phyloP scores from a whole-genome alignment of 2,888 invertebrate species.

The Orchestes rusci region DNA sequence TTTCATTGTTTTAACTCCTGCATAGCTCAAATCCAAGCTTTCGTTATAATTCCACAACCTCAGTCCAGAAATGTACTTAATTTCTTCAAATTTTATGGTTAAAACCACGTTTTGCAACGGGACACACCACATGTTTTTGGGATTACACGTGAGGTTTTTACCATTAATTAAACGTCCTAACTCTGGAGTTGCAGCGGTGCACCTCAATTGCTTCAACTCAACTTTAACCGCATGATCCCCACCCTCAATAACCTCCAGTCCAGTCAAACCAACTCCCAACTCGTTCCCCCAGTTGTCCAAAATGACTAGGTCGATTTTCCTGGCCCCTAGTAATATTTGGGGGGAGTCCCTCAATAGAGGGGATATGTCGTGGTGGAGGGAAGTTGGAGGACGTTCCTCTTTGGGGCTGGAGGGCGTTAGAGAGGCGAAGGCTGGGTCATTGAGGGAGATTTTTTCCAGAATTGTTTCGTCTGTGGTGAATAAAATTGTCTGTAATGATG shows the following conservation, averaged over 20 bases:
- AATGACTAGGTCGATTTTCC: slow-evolving; percentile 48
- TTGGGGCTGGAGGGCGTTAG: slow-evolving; percentile 34
- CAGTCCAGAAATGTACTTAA: slow-evolving; percentile 43
- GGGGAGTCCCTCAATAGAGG: too few species aligned
- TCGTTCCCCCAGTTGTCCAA: slow-evolving; percentile 60
- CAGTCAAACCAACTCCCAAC: slow-evolving; percentile 54
- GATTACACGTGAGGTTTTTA: slow-evolving; percentile 59
- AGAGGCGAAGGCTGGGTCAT: slow-evolving; percentile 46
- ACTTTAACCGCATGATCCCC: not conserved
- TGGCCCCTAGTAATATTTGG: slow-evolving; percentile 37
- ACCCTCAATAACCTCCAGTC: slow-evolving; percentile 49
- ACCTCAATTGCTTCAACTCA: slow-evolving; percentile 26
- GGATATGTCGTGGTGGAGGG: too few species aligned
- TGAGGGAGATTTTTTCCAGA: slow-evolving; percentile 53
- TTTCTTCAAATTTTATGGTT: slow-evolving; percentile 33
- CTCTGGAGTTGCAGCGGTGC: slow-evolving; percentile 36
- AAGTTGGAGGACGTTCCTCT: slow-evolving; percentile 54
- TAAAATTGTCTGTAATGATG: slow-evolving; percentile 62
- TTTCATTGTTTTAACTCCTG: slow-evolving; percentile 51
- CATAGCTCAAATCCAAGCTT: slow-evolving; percentile 58
- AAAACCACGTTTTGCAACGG: slow-evolving; percentile 37
- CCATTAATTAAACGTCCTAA: slow-evolving; percentile 57
- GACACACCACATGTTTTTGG: slow-evolving; percentile 60
- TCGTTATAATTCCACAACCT: slow-evolving; percentile 80
- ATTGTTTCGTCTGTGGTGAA: slow-evolving; percentile 73